Evolutionary conservation across 1,140 invertebrate species (phyloP).

Genomic region (Achatina immaculata): DNA sequence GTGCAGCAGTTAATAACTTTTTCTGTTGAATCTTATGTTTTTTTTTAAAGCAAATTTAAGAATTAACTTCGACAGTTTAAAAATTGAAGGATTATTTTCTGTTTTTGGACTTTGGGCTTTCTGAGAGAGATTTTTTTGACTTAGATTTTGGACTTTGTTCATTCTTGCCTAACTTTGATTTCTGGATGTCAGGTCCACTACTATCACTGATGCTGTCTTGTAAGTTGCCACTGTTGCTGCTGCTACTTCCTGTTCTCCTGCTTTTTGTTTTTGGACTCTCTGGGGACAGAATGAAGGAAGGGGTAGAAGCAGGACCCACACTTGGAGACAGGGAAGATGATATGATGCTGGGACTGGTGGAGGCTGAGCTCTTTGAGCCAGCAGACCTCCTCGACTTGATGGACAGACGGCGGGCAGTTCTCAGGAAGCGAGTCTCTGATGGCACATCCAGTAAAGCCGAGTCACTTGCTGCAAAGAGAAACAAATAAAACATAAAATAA

Average conservation of each 20-base stretch:
- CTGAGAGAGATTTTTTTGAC: constrained; percentile 14
- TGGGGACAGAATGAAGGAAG: not conserved
- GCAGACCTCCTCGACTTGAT: constrained; percentile 38
- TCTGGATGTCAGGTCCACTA: not conserved
- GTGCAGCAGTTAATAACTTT: no score
- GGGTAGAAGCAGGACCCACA: not conserved
- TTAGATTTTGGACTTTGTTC: constrained; percentile 21
- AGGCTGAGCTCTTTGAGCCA: constrained; percentile 15
- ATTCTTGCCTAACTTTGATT: not conserved
- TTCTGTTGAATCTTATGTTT: no score
- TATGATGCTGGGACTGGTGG: not conserved
- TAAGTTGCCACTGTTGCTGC: not conserved
- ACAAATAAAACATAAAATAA: no score
- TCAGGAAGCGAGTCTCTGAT: constrained; percentile 6
- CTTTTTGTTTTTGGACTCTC: not conserved
- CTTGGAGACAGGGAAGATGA: not conserved
- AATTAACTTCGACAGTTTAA: no score
- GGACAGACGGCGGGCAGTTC: constrained; percentile 35
- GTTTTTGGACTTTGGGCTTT: constrained; percentile 24
- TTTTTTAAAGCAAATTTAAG: no score
- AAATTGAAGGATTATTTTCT: not conserved
- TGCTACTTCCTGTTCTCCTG: constrained; percentile 10
- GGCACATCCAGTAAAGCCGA: constrained; percentile 16
- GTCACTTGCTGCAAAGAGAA: constrained; percentile 23
- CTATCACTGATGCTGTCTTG: not conserved